phyloP scores from a whole-genome alignment of 2,888 invertebrate species.

The Eurois occulta region DNA sequence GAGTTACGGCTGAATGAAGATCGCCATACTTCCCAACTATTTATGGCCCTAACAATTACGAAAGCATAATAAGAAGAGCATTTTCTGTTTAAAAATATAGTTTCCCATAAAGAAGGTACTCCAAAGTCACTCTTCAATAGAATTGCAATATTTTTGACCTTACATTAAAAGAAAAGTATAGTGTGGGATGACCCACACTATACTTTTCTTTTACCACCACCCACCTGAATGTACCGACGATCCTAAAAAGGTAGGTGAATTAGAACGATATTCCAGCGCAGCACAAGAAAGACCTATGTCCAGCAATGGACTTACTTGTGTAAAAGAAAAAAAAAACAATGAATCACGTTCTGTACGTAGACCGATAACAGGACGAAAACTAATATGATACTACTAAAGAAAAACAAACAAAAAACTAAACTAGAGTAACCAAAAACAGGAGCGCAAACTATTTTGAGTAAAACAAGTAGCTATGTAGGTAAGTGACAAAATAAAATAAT shows the following conservation, averaged over 20 bases:
- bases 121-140: background rate
- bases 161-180: background rate
- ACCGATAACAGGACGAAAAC: background rate
- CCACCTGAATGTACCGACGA: background rate
- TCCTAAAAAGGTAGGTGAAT: background rate
- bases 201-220: too few species aligned
- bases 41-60: constrained; percentile 20
- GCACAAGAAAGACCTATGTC: background rate
- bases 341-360: background rate
- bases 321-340: background rate
- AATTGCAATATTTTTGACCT: background rate
- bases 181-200: background rate
- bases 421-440: background rate
- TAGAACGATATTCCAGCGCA: background rate
- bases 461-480: constrained; percentile 24
- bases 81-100: background rate
- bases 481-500: constrained; percentile 51
- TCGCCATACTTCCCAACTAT: constrained; percentile 16
- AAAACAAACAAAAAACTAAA: background rate
- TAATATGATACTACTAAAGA: background rate
- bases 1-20: constrained; percentile 39
- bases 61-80: background rate
- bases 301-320: background rate
- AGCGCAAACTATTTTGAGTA: constrained; percentile 32
- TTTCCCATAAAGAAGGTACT: too few species aligned